Evolutionary conservation across 2,113 vertebrate species (phyloP).

Genomic region (Excalfactoria chinensis): DNA sequence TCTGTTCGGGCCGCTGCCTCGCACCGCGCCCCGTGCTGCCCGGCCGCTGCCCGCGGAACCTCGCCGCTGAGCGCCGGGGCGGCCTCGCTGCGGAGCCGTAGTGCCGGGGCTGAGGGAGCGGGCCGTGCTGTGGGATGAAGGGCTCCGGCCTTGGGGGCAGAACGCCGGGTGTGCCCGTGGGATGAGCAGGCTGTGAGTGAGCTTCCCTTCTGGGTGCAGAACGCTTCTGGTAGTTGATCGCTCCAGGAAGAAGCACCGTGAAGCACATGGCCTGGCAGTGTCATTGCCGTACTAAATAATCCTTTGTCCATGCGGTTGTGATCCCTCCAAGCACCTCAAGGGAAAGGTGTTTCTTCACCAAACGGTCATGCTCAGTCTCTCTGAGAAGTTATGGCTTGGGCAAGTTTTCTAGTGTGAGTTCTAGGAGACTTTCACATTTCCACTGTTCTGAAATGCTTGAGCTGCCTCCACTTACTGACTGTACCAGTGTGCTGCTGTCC

Average conservation of each 20-base stretch:
- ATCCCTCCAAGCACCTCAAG: neutral
- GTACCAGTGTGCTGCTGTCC: neutral
- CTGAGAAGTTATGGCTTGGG: neutral
- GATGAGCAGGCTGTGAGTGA: neutral
- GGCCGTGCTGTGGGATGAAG: neutral
- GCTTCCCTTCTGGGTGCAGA: neutral
- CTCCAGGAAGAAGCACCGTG: accelerated
- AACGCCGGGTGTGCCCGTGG: accelerated
- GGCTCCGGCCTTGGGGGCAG: neutral
- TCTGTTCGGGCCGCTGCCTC: no score
- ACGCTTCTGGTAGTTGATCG: accelerated
- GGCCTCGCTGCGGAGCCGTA: no score
- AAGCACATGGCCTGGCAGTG: neutral
- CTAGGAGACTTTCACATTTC: neutral
- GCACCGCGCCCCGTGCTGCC: no score
- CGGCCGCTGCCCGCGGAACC: no score
- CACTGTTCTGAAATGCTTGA: neutral
- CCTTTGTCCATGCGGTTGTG: accelerated
- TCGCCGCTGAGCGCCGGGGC: no score
- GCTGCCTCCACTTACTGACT: neutral
- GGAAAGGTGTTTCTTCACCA: neutral
- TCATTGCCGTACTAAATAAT: neutral
- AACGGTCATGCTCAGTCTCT: accelerated
- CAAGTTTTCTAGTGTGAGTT: neutral
- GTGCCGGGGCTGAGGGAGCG: no score